Percentiles rank a stretch among this genome's conserved stretches.
Evolutionary conservation across 1,140 invertebrate genomes (phyloP).

Genomic region (Spodoptera frugiperda): DNA sequence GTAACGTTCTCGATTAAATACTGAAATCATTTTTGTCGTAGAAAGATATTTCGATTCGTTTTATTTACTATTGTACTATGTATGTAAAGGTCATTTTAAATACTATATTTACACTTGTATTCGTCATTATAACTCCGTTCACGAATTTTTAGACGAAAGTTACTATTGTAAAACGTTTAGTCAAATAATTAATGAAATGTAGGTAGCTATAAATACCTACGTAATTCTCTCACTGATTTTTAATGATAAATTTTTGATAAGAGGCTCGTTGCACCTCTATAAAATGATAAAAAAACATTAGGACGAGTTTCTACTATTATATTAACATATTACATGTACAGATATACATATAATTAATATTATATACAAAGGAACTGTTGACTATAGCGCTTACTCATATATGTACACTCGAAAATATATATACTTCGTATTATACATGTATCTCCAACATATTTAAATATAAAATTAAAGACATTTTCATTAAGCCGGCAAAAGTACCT

Average conservation of each 20-base stretch:
- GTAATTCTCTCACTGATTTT: not conserved
- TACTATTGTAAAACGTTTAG: not conserved
- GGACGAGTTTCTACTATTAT: slow-evolving; percentile 38
- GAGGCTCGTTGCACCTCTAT: slow-evolving; percentile 29
- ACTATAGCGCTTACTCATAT: slow-evolving; percentile 26
- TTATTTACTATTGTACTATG: not conserved
- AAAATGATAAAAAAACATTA: slow-evolving; percentile 24
- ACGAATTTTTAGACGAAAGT: slow-evolving; percentile 15
- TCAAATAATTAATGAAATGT: not conserved
- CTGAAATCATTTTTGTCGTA: too few relatives aligned
- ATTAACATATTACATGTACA: slow-evolving; percentile 30
- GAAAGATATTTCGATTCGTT: too few relatives aligned
- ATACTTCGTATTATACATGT: slow-evolving; percentile 34
- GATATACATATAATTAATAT: not conserved
- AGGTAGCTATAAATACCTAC: not conserved
- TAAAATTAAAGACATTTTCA: slow-evolving; percentile 45
- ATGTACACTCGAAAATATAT: slow-evolving; percentile 15
- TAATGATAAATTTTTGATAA: not conserved
- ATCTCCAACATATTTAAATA: slow-evolving; percentile 6
- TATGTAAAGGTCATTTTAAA: not conserved
- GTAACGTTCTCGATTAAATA: not conserved
- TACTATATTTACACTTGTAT: not conserved
- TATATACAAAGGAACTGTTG: slow-evolving; percentile 26
- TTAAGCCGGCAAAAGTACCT: slow-evolving; percentile 50
- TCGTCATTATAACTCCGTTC: not conserved